Percentiles rank a stretch among this genome's conserved stretches.
Evolutionary conservation across 2,113 vertebrate species (phyloP).

Genomic region (Tichodroma muraria): DNA sequence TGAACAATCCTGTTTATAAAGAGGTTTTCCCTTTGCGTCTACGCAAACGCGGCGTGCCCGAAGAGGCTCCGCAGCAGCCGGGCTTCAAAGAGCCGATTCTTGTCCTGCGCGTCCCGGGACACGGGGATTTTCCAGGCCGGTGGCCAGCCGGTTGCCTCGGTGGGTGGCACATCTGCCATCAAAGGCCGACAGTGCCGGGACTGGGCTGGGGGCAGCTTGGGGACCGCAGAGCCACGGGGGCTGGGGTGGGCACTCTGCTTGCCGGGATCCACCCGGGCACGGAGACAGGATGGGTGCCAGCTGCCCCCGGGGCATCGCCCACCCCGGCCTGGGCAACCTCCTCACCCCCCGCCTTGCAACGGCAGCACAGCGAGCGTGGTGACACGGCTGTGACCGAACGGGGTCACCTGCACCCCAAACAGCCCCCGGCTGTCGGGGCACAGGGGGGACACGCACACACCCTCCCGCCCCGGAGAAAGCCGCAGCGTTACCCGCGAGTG

Average conservation of each 20-base stretch:
- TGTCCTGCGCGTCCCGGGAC: background rate
- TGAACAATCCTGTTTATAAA: background rate
- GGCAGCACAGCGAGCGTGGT: accelerated
- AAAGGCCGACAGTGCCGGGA: background rate
- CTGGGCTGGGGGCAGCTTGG: background rate
- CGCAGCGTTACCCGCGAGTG: background rate
- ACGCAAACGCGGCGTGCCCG: background rate
- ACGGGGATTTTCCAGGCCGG: slow-evolving; percentile 35
- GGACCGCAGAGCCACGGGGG: background rate
- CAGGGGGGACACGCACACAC: background rate
- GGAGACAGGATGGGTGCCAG: background rate
- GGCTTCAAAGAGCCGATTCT: slow-evolving; percentile 30
- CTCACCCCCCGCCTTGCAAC: no score
- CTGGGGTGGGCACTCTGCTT: background rate
- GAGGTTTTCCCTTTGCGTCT: background rate
- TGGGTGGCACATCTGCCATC: background rate
- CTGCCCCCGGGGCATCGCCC: background rate
- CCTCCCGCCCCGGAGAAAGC: background rate
- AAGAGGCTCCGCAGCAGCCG: background rate
- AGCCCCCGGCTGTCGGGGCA: background rate
- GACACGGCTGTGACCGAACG: accelerated
- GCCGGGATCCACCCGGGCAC: background rate
- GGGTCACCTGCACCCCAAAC: background rate
- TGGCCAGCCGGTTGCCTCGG: slow-evolving; percentile 4
- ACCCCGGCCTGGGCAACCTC: background rate